phyloP scores from a whole-genome alignment of 2,113 vertebrate genomes.

The Zosterops japonicus region DNA sequence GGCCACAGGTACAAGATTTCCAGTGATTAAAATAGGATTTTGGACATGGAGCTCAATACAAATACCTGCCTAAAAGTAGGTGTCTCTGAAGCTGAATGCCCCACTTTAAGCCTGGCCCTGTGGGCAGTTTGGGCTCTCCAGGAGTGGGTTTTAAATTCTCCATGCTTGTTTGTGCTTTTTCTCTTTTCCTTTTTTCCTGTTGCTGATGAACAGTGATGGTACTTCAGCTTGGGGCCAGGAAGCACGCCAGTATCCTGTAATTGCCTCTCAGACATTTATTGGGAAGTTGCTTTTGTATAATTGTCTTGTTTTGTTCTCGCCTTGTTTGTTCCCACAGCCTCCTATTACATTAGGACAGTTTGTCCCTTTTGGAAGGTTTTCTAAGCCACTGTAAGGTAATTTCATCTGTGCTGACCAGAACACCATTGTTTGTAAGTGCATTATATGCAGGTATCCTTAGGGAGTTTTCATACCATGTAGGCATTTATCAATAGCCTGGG shows the following conservation, averaged over 20 bases:
- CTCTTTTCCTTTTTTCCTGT: neutral
- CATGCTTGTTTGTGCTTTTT: neutral
- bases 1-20: neutral
- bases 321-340: slow-evolving; percentile 64
- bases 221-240: slow-evolving; percentile 38
- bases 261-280: slow-evolving; percentile 22
- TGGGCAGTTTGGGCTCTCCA: neutral
- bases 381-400: slow-evolving; percentile 27
- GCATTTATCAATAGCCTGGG: neutral
- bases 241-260: slow-evolving; percentile 23
- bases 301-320: slow-evolving; percentile 45
- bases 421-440: neutral
- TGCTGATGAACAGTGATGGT: neutral
- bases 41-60: neutral
- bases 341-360: slow-evolving; percentile 52
- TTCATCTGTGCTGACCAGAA: slow-evolving; percentile 41
- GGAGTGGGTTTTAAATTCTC: neutral
- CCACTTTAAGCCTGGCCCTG: neutral
- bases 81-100: neutral
- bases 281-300: slow-evolving; percentile 53
- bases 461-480: neutral
- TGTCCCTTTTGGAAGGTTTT: slow-evolving; percentile 19
- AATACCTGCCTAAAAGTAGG: neutral
- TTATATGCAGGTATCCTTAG: slow-evolving; percentile 6
- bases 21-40: neutral